Percentiles rank a stretch among this genome's conserved stretches.
Evolutionary conservation across 1,140 invertebrate genomes (phyloP).

Genomic region (Aleiodes sp.): DNA sequence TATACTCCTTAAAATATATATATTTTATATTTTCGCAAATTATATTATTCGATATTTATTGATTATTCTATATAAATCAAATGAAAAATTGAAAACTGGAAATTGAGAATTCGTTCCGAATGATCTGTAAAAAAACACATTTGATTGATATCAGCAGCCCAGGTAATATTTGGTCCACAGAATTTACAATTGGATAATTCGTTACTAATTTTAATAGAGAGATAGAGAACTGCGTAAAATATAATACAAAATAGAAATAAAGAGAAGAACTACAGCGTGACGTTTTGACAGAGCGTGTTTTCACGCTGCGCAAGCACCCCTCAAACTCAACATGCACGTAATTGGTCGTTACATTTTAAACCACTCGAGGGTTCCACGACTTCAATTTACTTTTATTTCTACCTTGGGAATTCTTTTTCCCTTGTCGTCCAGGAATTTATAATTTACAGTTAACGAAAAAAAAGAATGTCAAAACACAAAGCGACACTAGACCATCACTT

Average conservation of each 20-base stretch:
- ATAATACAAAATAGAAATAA: neutral
- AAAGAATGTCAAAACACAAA: neutral
- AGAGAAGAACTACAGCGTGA: neutral
- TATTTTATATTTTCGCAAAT: too few species aligned
- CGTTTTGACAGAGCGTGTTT: conserved; percentile 15
- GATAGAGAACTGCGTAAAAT: neutral
- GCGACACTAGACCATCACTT: neutral
- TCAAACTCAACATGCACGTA: conserved; percentile 23
- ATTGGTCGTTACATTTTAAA: conserved; percentile 31
- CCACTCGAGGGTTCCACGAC: conserved; percentile 19
- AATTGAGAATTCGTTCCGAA: too few species aligned
- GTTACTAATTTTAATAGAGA: too few species aligned
- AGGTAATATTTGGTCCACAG: too few species aligned
- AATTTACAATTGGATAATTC: too few species aligned
- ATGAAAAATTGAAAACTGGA: too few species aligned
- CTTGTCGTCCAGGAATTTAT: conserved; percentile 15
- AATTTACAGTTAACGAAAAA: conserved; percentile 13
- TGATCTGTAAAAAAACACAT: too few species aligned
- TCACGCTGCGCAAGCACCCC: conserved; percentile 20
- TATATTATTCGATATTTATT: too few species aligned
- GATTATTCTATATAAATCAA: too few species aligned
- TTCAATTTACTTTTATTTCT: conserved; percentile 32
- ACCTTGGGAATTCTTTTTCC: conserved; percentile 15
- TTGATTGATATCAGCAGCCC: too few species aligned
- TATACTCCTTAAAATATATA: too few species aligned